These are phyloP conservation scores for Pristionchus exspectatus DNA, from an alignment of 2,888 invertebrate species.

Conservation along the genomic window DNA sequence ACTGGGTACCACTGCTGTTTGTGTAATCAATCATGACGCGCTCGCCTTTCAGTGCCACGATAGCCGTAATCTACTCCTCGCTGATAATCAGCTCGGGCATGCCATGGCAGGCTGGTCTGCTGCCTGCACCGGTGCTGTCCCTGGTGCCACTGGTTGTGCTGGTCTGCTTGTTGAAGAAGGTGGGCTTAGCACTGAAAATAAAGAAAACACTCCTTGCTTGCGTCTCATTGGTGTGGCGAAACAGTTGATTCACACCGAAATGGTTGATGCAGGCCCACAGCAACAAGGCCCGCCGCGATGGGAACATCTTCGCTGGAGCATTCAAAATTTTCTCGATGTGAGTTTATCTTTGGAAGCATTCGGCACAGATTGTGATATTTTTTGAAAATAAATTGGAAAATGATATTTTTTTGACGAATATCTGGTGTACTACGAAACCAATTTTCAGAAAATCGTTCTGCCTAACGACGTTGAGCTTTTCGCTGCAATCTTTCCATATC, in stretches of 20 bases:
- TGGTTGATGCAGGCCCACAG: too few species aligned
- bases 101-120: neutral
- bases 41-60: neutral
- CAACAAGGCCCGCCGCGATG: neutral
- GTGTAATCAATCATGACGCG: neutral
- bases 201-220: too few species aligned
- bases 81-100: neutral
- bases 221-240: neutral
- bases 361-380: too few species aligned
- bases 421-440: too few species aligned
- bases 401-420: too few species aligned
- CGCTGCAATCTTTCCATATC: neutral
- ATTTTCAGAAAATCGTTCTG: conserved; percentile 4
- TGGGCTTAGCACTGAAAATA: neutral
- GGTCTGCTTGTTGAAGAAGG: neutral
- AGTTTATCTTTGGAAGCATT: neutral
- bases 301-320: neutral
- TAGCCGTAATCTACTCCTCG: neutral
- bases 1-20: too few species aligned
- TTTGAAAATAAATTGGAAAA: neutral
- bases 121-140: neutral
- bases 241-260: neutral
- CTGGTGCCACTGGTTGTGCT: neutral
- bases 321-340: neutral
- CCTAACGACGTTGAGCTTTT: neutral